Evolutionary conservation across 2,888 invertebrate species (phyloP).

Genomic region (Ptycholaimellus sp.): DNA sequence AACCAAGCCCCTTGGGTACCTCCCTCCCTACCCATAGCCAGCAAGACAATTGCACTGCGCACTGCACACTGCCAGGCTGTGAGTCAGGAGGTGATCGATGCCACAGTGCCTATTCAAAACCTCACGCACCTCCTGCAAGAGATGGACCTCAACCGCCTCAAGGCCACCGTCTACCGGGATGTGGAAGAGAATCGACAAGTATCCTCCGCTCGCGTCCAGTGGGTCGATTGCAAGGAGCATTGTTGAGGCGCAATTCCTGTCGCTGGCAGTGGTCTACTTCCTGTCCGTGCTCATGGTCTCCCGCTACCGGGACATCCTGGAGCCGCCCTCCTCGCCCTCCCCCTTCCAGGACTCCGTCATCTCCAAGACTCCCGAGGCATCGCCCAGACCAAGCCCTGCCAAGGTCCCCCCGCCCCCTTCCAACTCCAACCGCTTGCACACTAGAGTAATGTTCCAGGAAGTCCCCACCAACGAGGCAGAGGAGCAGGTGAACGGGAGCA

Average conservation of each 20-base stretch:
- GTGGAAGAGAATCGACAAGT: constrained; percentile 98
- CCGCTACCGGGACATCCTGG: constrained; percentile 80
- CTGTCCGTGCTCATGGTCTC: constrained; percentile 99
- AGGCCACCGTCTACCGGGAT: constrained; percentile 96
- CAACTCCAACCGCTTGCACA: neutral
- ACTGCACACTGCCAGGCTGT: no score
- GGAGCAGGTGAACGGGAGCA: neutral
- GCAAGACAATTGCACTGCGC: no score
- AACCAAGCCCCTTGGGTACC: no score
- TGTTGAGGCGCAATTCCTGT: constrained; percentile 93
- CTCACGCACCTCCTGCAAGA: constrained; percentile 86
- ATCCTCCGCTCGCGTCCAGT: no score
- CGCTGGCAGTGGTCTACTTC: constrained; percentile 94
- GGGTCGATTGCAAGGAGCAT: no score
- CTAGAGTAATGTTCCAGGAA: neutral
- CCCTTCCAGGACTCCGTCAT: constrained; percentile 21
- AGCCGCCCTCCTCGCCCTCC: constrained; percentile 39
- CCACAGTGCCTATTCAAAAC: no score
- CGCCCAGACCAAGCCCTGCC: no score
- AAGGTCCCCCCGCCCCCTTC: no score
- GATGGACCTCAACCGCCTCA: constrained; percentile 87
- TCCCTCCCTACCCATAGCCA: no score
- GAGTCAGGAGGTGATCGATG: no score
- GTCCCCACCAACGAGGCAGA: constrained; percentile 7
- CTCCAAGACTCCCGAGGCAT: no score